A percentile compares a stretch with the other conserved stretches of the same genome.
Evolutionary conservation across 2,888 invertebrate species (phyloP).

Genomic region (Kuschelorhynchus macadamiae): DNA sequence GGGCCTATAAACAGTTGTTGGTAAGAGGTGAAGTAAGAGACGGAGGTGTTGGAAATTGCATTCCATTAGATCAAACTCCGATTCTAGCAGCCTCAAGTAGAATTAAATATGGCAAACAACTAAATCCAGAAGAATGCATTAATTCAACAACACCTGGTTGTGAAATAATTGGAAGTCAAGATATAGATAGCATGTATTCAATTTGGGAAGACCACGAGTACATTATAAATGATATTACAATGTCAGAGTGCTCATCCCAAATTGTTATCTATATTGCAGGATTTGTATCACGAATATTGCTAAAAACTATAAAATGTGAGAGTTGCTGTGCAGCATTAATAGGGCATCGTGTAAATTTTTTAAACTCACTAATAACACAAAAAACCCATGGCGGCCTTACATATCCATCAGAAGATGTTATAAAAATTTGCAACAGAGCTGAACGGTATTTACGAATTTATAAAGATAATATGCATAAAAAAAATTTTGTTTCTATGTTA

Average conservation of each 20-base stretch:
- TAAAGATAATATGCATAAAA: slow-evolving; percentile 4
- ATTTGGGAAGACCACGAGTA: slow-evolving; percentile 10
- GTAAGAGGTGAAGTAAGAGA: slow-evolving; percentile 33
- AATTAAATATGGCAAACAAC: too few relatives aligned
- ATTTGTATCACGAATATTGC: slow-evolving; percentile 2
- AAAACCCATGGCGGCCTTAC: slow-evolving; percentile 8
- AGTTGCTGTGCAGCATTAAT: neutral
- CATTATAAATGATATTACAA: slow-evolving; percentile 10
- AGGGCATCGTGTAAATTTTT: slow-evolving; percentile 4
- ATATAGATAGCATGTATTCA: neutral
- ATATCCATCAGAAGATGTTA: slow-evolving; percentile 8
- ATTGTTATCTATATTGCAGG: slow-evolving; percentile 14
- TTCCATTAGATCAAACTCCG: slow-evolving; percentile 37
- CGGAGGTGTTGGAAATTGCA: slow-evolving; percentile 42
- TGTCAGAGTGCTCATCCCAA: slow-evolving; percentile 7
- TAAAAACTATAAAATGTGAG: slow-evolving; percentile 10
- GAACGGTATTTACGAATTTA: slow-evolving; percentile 8
- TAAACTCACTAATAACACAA: slow-evolving; percentile 12
- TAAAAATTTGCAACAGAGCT: neutral
- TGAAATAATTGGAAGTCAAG: slow-evolving; percentile 5
- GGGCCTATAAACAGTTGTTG: slow-evolving; percentile 47
- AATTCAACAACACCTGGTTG: neutral
- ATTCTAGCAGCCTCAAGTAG: slow-evolving; percentile 27
- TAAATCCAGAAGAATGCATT: slow-evolving; percentile 13
- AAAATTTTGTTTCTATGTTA: slow-evolving; percentile 1